A percentile compares a stretch with the other conserved stretches of the same genome.
These are phyloP conservation scores for Carcharodon carcharias DNA, from an alignment of 2,797 vertebrate genomes.

Conservation along the genomic window DNA sequence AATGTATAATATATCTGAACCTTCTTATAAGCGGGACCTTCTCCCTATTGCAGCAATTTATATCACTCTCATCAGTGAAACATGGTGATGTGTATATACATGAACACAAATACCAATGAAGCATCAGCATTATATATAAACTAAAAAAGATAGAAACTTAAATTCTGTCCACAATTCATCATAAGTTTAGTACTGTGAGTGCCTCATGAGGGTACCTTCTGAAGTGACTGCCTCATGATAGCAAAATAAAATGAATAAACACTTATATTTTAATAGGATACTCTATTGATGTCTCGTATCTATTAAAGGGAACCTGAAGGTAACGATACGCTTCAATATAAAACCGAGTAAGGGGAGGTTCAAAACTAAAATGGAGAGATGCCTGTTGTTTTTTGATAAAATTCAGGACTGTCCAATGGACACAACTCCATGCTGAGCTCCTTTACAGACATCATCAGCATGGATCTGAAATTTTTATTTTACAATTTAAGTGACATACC, in stretches of 20 bases:
- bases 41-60: background rate
- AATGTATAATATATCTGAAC: background rate
- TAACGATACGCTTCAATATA: background rate
- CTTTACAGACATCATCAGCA: background rate
- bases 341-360: background rate
- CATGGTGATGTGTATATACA: background rate
- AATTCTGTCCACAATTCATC: background rate
- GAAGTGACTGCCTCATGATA: background rate
- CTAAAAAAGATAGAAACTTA: background rate
- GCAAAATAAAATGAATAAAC: constrained; percentile 7
- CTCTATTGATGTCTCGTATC: background rate
- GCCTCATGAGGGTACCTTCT: background rate
- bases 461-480: background rate
- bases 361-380: background rate
- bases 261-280: background rate
- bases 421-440: background rate
- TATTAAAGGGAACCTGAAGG: background rate
- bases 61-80: background rate
- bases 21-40: background rate
- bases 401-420: background rate
- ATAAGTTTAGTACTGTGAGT: background rate
- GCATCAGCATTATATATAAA: background rate
- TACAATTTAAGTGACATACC: background rate
- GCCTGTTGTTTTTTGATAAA: background rate
- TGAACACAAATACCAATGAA: background rate